Evolutionary conservation across 2,888 invertebrate genomes (phyloP).

Genomic region (Agrochola litura): DNA sequence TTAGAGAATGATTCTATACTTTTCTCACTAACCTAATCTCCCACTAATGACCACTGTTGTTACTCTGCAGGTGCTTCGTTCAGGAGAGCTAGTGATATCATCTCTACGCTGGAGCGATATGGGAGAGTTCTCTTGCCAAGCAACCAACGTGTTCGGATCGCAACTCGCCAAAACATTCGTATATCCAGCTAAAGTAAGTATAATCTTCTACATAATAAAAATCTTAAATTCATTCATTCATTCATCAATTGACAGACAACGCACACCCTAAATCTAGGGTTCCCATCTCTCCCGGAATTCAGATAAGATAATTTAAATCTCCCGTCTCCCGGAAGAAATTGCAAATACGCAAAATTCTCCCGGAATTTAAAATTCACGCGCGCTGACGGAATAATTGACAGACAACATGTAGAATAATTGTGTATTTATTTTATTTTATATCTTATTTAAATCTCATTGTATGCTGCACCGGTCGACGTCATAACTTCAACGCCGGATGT

Average conservation of each 20-base stretch:
- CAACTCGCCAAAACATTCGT: slow-evolving; percentile 93
- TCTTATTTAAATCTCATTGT: too few species aligned
- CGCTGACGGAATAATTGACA: too few species aligned
- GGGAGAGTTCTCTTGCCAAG: slow-evolving; percentile 95
- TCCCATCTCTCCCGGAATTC: too few species aligned
- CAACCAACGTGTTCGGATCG: slow-evolving; percentile 91
- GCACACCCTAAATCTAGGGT: background rate
- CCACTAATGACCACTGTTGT: background rate
- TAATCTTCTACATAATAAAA: background rate
- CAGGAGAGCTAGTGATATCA: slow-evolving; percentile 94
- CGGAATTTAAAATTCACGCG: too few species aligned
- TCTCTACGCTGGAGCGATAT: slow-evolving; percentile 95
- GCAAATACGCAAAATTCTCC: too few species aligned
- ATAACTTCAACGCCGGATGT: too few species aligned
- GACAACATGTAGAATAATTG: too few species aligned
- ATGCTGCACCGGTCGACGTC: too few species aligned
- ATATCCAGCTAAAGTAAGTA: slow-evolving; percentile 92
- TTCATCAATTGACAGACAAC: background rate
- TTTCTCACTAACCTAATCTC: background rate
- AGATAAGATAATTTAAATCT: too few species aligned
- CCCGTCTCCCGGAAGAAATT: too few species aligned
- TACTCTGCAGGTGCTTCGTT: slow-evolving; percentile 90
- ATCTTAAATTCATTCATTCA: background rate
- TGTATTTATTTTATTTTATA: too few species aligned
- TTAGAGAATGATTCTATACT: too few species aligned